These are phyloP conservation scores for Aquatica leii DNA, from an alignment of 2,888 invertebrate genomes.

Conservation along the genomic window DNA sequence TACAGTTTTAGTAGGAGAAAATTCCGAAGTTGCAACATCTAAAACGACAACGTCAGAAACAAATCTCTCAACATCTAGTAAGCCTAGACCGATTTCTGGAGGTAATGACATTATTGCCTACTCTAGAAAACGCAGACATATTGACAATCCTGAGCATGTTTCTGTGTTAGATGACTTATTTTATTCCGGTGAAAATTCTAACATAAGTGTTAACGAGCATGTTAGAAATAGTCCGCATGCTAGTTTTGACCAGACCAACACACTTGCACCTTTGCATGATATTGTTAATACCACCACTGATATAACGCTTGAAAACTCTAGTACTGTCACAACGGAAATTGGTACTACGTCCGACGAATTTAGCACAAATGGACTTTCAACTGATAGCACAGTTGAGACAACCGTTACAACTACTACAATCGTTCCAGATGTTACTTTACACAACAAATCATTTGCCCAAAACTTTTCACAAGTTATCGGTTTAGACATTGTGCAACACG, in stretches of 20 bases:
- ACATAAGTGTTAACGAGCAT: conserved; percentile 48
- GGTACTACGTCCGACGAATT: conserved; percentile 34
- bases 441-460: neutral
- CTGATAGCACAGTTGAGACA: neutral
- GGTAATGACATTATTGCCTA: conserved; percentile 63
- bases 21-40: conserved; percentile 73
- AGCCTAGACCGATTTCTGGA: conserved; percentile 68
- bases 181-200: conserved; percentile 40
- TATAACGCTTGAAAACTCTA: conserved; percentile 44
- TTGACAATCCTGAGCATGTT: conserved; percentile 55
- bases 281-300: conserved; percentile 46
- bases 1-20: conserved; percentile 84
- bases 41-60: conserved; percentile 75
- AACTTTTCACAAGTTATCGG: conserved; percentile 40
- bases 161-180: conserved; percentile 50
- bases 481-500: conserved; percentile 59
- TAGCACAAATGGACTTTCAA: conserved; percentile 1
- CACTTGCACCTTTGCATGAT: conserved; percentile 54
- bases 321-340: conserved; percentile 44
- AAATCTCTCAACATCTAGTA: conserved; percentile 75
- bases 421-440: neutral
- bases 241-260: conserved; percentile 44
- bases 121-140: conserved; percentile 76
- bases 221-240: conserved; percentile 52
- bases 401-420: neutral